Conservation (phyloP, 2,113 vertebrate species). For the Elachura formosa region DNA sequence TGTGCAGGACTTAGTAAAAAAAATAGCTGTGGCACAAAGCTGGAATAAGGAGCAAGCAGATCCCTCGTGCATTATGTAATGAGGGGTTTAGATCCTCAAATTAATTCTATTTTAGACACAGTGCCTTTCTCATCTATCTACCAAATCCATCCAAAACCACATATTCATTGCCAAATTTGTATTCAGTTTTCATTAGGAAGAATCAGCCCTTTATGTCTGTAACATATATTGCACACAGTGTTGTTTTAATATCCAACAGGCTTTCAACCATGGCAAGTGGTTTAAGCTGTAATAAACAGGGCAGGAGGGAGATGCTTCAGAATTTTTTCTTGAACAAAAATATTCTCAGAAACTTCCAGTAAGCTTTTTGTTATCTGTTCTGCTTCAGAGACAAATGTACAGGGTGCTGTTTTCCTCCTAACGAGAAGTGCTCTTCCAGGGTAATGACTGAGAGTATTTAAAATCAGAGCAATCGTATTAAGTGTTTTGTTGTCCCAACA, state of each 20-base stretch:
- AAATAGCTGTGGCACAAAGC: neutral
- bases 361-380: neutral
- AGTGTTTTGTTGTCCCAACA: neutral
- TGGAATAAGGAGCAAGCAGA: neutral
- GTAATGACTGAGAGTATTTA: constrained; percentile 33
- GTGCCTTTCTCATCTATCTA: neutral
- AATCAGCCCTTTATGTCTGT: neutral
- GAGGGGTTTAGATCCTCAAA: neutral
- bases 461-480: constrained; percentile 12
- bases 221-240: neutral
- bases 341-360: neutral
- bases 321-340: neutral
- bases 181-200: neutral
- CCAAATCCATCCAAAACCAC: neutral
- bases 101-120: neutral
- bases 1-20: neutral
- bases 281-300: neutral
- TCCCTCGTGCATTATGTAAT: neutral
- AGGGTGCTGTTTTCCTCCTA: neutral
- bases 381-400: neutral
- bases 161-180: neutral
- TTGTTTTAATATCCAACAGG: neutral
- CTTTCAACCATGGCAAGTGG: neutral
- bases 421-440: neutral
- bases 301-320: neutral